Conservation (phyloP, 2,797 vertebrate species). For the Margarornis squamiger region DNA sequence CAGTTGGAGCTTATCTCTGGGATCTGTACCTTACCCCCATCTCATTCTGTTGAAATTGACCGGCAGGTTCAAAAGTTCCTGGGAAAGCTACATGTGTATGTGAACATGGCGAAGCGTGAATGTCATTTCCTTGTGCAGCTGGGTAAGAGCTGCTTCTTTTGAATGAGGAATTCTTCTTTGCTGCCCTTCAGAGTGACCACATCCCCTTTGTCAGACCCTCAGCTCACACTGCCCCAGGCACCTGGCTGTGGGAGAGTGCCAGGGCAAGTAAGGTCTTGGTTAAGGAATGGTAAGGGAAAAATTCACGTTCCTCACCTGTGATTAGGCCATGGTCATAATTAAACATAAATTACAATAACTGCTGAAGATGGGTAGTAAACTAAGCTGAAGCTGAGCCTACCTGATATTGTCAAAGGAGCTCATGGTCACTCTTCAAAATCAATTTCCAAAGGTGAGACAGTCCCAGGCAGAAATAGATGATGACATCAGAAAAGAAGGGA, state of each 20-base stretch:
- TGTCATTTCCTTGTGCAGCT: not conserved
- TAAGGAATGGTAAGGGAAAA: not conserved
- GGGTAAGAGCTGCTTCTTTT: not conserved
- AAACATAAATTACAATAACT: not conserved
- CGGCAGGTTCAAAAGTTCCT: conserved; percentile 3
- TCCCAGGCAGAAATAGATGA: not conserved
- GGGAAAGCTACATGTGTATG: not conserved
- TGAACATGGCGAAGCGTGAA: not conserved
- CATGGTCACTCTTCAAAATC: not conserved
- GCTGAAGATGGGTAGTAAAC: not conserved
- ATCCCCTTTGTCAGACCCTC: not conserved
- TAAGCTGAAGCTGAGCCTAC: not conserved
- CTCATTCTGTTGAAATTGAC: not conserved
- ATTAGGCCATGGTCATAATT: not conserved
- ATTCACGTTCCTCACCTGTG: not conserved
- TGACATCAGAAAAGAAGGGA: not conserved
- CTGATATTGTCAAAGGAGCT: not conserved
- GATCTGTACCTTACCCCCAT: not conserved
- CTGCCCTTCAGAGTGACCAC: not conserved
- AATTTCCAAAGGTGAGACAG: not conserved
- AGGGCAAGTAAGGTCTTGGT: not conserved
- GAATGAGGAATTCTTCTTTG: not conserved
- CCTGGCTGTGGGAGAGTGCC: not conserved
- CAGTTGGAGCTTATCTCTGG: not conserved
- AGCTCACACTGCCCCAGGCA: not conserved